Base-by-base conservation (phyloP, 2,888 invertebrate species). In the Drosophila testacea region DNA sequence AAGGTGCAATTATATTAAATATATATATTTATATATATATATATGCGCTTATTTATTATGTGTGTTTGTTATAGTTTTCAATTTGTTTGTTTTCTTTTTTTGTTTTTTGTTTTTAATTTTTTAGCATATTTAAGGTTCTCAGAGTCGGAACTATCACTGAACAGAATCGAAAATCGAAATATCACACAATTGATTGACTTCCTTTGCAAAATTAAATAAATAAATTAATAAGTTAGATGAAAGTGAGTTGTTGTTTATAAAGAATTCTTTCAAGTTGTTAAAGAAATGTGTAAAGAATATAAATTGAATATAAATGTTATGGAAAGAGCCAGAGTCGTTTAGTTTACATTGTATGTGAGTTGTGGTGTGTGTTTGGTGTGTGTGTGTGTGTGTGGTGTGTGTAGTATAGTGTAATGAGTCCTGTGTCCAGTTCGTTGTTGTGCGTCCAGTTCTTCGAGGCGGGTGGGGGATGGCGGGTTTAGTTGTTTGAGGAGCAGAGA, bases 291-390 rank as follows among this genome's bases (percentile, higher is more conserved):
- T 59, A 57, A 83, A 73, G 59, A 70, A 83, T 78, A 54, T 55
- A 81, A 82, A 83, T 74, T 69, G 69, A 80, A 84, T 81, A 70
- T 72, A 79, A 79, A 73, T 62, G 6, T 42, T 65, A 16, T 81
- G 62, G 64, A 74, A 61, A 69, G 48, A 67, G 51, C 48, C 51
- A 66, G 59, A 65, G 59, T 59, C 77, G 72, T 78, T 74, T 80
- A 57, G 77, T 85, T 90, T 90, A 89, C 89, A 90, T 90, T 83
- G 79, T 90, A 65, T 60, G 39, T 36, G 52, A 13, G 36, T 65
- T 34, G 39, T 54, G 46, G 48, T 52, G 36, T 34, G 55, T 46
- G 59, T 63, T 16, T 16, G 16, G 41, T 51, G 13, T 30, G 47
- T 30, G 32, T 5, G 5, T 42, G 50, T 51, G 63, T 52, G 68